Conservation (phyloP, 2,113 vertebrate genomes). For the Sisor rabdophorus region DNA sequence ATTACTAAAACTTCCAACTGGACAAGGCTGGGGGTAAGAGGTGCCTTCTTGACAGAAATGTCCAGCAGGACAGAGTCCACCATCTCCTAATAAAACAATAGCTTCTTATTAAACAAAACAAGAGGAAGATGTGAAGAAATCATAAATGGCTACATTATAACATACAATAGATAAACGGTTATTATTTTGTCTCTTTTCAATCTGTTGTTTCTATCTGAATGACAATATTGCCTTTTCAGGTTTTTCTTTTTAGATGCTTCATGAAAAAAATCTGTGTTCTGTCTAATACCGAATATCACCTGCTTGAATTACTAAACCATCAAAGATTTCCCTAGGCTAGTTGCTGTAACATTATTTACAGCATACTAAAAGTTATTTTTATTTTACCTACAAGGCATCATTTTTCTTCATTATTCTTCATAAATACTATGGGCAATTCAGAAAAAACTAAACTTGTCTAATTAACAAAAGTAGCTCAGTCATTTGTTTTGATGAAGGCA, state of each 20-base stretch:
- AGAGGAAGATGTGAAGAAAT: too few species aligned
- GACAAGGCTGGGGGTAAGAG: conserved; percentile 72
- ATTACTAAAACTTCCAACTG: conserved; percentile 74
- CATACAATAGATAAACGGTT: not conserved
- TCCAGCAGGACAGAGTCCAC: conserved; percentile 79
- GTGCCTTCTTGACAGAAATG: conserved; percentile 77
- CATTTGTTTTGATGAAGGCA: not conserved
- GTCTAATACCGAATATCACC: not conserved
- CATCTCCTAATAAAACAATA: conserved; percentile 62
- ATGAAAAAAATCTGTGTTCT: not conserved
- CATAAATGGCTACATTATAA: not conserved
- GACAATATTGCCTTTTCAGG: not conserved
- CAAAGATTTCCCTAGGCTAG: not conserved
- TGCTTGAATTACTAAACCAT: not conserved
- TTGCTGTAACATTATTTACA: not conserved
- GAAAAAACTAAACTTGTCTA: not conserved
- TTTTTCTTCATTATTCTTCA: not conserved
- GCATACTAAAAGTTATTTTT: not conserved
- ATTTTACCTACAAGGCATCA: not conserved
- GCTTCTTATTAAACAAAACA: not conserved
- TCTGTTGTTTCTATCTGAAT: not conserved
- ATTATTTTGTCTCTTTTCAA: not conserved
- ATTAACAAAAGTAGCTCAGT: not conserved
- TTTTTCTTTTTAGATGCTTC: not conserved
- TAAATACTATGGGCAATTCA: not conserved